Evolutionary conservation across 2,797 vertebrate species (phyloP).

Genomic region (Acipenser transmontanus): DNA sequence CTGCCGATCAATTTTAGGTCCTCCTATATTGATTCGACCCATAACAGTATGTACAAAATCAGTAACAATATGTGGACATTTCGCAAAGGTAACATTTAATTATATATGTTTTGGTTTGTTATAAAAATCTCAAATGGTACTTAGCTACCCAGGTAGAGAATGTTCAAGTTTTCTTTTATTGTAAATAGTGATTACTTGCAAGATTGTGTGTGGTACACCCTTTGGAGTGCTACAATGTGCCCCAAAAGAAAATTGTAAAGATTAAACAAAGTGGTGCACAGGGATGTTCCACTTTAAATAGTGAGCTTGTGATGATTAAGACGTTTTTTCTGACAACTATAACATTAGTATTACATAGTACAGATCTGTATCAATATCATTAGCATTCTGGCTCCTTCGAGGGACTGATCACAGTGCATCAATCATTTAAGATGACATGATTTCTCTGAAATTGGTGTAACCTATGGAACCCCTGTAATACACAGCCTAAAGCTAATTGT

Average conservation of each 20-base stretch:
- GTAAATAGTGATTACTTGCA: too few relatives aligned
- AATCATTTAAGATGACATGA: slow-evolving; percentile 31
- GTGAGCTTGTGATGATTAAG: slow-evolving; percentile 25
- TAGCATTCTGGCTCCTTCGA: slow-evolving; percentile 13
- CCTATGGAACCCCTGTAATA: slow-evolving; percentile 50
- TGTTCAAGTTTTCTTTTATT: too few relatives aligned
- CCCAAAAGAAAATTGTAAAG: slow-evolving; percentile 29
- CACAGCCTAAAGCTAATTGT: slow-evolving; percentile 32
- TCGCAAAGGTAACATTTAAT: too few relatives aligned
- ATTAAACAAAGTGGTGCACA: slow-evolving; percentile 26
- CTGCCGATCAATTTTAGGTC: too few relatives aligned
- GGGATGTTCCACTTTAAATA: slow-evolving; percentile 8
- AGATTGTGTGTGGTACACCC: too few relatives aligned
- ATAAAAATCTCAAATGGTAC: slow-evolving; percentile 23
- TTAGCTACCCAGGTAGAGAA: too few relatives aligned
- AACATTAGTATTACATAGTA: too few relatives aligned
- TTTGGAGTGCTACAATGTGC: not conserved
- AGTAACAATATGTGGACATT: too few relatives aligned
- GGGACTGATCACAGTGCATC: slow-evolving; percentile 32
- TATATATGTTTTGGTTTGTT: slow-evolving; percentile 23
- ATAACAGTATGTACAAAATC: too few relatives aligned
- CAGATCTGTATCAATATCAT: too few relatives aligned
- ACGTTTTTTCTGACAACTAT: slow-evolving; percentile 25
- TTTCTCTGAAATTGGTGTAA: slow-evolving; percentile 22
- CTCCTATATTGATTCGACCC: too few relatives aligned